Evolutionary conservation across 2,113 vertebrate species (phyloP).

Genomic region (Mus musculus): GRCm39 chr12:77716001-77716500

Average conservation of each 20-base stretch:
- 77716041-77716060: not conserved
- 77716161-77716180: not conserved
- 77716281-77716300: not conserved
- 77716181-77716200: not conserved
- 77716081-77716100: not conserved
- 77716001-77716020: not conserved
- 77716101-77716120: not conserved
- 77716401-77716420: not conserved
- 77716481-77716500: not conserved
- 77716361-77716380: not conserved
- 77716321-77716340: slow-evolving; percentile 7
- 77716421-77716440: no score
- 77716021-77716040: not conserved
- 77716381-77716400: not conserved
- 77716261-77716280: not conserved
- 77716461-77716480: not conserved
- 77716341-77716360: not conserved
- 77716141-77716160: not conserved
- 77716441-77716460: fast-evolving
- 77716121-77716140: not conserved
- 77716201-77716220: not conserved
- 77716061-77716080: not conserved
- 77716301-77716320: not conserved
- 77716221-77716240: not conserved
- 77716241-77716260: not conserved